phyloP scores from a whole-genome alignment of 2,113 vertebrate species.

The Chaetodon auriga region DNA sequence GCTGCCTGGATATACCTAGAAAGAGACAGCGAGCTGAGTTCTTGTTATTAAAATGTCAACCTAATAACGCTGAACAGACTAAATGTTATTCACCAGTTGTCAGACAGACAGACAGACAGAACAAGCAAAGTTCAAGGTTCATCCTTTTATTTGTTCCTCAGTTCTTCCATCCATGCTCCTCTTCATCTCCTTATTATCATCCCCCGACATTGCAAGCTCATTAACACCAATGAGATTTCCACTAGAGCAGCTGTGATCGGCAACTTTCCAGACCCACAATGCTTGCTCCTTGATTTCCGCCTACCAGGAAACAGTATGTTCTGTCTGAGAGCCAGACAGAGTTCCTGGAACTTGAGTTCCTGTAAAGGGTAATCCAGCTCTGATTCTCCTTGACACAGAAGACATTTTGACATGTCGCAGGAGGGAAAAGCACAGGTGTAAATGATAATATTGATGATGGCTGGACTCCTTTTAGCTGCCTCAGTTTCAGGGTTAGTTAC shows the following conservation, averaged over 20 bases:
- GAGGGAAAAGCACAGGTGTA: background rate
- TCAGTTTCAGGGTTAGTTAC: too few species aligned
- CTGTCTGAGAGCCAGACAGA: constrained; percentile 11
- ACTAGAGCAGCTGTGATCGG: background rate
- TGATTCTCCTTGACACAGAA: background rate
- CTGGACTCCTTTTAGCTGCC: too few species aligned
- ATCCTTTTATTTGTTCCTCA: constrained; percentile 69
- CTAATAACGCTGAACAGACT: background rate
- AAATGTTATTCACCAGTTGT: background rate
- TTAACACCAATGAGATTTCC: constrained; percentile 70
- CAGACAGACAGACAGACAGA: constrained; percentile 28
- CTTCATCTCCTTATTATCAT: constrained; percentile 62
- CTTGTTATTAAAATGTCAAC: background rate
- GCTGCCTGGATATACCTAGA: constrained; percentile 96
- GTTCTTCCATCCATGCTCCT: constrained; percentile 21
- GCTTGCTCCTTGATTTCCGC: constrained; percentile 10
- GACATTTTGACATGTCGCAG: background rate
- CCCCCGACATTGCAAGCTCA: constrained; percentile 59
- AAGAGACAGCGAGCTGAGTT: background rate
- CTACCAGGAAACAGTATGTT: background rate
- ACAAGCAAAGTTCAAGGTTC: constrained; percentile 35
- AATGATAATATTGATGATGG: too few species aligned
- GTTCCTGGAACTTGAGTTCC: constrained; percentile 21
- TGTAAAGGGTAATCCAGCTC: constrained; percentile 1
- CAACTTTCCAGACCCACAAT: constrained; percentile 9